Percentiles rank a stretch among this genome's conserved stretches.
Evolutionary conservation across 1,140 invertebrate genomes (phyloP).

Genomic region (Pachypeltis micranthus): DNA sequence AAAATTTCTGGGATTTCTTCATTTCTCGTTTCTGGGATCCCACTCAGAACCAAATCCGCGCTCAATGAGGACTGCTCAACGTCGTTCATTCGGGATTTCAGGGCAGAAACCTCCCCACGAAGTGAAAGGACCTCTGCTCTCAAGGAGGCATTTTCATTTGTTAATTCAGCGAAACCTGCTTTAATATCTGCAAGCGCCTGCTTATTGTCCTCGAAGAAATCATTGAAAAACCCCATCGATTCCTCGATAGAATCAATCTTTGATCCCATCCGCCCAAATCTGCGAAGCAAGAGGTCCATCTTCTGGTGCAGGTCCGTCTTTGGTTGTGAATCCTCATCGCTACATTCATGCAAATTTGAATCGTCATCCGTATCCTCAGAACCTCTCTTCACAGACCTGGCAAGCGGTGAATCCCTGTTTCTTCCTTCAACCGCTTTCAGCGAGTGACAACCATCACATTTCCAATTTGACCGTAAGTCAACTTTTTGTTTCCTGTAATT

Average conservation of each 20-base stretch:
- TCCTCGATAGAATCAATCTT: background rate
- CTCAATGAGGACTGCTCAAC: background rate
- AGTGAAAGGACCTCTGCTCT: background rate
- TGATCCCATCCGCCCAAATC: background rate
- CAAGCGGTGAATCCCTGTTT: no score
- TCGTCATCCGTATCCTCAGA: no score
- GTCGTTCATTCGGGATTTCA: background rate
- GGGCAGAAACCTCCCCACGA: background rate
- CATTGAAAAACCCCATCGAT: background rate
- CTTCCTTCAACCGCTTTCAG: background rate
- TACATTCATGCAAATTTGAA: no score
- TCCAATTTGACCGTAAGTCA: background rate
- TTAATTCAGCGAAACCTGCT: background rate
- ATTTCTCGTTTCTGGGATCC: background rate
- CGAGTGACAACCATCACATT: background rate
- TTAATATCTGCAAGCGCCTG: background rate
- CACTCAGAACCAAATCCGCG: background rate
- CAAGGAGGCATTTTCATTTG: background rate
- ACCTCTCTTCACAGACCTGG: no score
- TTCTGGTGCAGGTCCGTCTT: background rate
- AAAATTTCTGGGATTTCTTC: background rate
- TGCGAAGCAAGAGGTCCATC: background rate
- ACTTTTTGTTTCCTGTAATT: background rate
- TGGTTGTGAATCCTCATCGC: no score
- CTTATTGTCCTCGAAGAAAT: background rate